phyloP scores from a whole-genome alignment of 2,797 vertebrate genomes.

The Leptoclinus maculatus region DNA sequence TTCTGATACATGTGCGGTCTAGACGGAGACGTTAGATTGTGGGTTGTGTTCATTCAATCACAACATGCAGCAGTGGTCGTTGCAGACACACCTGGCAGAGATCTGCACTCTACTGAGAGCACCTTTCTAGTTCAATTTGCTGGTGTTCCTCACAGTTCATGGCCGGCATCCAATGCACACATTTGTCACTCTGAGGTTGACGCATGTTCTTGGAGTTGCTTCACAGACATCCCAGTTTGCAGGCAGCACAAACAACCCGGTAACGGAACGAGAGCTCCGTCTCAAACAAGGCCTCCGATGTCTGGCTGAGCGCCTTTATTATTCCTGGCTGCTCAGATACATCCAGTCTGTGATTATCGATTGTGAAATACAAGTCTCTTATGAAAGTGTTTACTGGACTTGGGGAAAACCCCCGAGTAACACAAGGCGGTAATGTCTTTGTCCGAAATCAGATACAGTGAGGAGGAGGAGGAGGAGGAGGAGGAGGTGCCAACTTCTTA shows the following conservation, averaged over 20 bases:
- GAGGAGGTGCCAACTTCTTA: conserved; percentile 38
- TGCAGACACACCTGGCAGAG: no score
- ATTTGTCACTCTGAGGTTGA: conserved; percentile 20
- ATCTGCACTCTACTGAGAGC: no score
- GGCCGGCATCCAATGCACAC: background rate
- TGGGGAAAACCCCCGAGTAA: conserved; percentile 55
- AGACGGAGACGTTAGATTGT: no score
- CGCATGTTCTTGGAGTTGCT: conserved; percentile 18
- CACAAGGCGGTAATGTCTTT: conserved; percentile 53
- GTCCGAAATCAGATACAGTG: conserved; percentile 56
- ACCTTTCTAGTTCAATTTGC: background rate
- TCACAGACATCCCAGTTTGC: conserved; percentile 23
- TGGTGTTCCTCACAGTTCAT: background rate
- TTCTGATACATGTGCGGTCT: no score
- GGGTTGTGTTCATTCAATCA: no score
- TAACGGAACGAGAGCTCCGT: conserved; percentile 34
- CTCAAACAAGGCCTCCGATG: conserved; percentile 35
- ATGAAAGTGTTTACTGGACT: conserved; percentile 63
- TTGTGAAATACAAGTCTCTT: conserved; percentile 56
- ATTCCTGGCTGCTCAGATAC: conserved; percentile 51
- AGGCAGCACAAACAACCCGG: conserved; percentile 37
- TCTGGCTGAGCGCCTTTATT: conserved; percentile 52
- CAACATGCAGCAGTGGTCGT: no score
- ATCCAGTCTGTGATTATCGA: conserved; percentile 69
- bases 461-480: conserved; percentile 33